Conservation (phyloP, 2,888 invertebrate species). For the Thymelicus lineola region DNA sequence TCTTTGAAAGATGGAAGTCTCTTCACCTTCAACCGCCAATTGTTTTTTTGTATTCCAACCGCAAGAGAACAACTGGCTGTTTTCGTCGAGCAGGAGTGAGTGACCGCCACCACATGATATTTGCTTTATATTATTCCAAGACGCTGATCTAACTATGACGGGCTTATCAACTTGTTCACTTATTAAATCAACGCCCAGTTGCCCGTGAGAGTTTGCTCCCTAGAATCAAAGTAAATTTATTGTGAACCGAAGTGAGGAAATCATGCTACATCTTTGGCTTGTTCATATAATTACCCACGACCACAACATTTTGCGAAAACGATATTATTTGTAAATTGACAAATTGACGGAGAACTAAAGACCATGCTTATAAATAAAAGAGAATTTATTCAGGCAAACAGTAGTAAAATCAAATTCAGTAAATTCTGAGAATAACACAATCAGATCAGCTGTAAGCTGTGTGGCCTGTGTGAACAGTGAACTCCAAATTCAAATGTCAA, state of each 20-base stretch:
- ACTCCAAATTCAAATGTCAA: no score
- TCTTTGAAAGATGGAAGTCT: slow-evolving; percentile 84
- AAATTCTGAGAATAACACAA: no score
- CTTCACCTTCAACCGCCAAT: slow-evolving; percentile 83
- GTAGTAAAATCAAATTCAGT: no score
- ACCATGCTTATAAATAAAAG: background rate
- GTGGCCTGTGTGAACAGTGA: no score
- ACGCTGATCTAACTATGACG: slow-evolving; percentile 68
- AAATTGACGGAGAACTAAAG: background rate
- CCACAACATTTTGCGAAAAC: slow-evolving; percentile 51
- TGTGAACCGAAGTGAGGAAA: background rate
- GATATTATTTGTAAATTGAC: slow-evolving; percentile 34
- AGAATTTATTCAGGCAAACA: no score
- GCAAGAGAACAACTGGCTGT: slow-evolving; percentile 90
- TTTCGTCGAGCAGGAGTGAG: slow-evolving; percentile 87
- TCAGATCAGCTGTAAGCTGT: no score
- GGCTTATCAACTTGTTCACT: slow-evolving; percentile 89
- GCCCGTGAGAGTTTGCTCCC: slow-evolving; percentile 95
- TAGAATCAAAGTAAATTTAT: slow-evolving; percentile 60
- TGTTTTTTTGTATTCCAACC: slow-evolving; percentile 93
- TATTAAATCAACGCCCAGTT: slow-evolving; percentile 88
- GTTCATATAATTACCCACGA: slow-evolving; percentile 62
- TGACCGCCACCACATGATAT: slow-evolving; percentile 93
- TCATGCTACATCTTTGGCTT: background rate
- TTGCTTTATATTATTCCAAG: slow-evolving; percentile 82